phyloP scores from a whole-genome alignment of 1,140 invertebrate genomes.

The Monomorium pharaonis region DNA sequence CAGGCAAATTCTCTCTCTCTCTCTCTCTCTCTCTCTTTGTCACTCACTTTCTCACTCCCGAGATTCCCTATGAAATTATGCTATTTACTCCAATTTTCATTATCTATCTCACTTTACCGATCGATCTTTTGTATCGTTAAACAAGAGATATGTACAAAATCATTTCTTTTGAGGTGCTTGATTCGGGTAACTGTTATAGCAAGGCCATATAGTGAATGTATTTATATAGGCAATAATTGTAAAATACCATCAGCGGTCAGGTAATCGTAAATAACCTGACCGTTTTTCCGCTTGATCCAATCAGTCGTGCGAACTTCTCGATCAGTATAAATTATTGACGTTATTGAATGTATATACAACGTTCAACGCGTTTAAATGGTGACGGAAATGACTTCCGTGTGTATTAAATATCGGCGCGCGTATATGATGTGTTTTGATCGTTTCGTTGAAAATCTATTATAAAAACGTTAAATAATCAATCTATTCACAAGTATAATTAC shows the following conservation, averaged over 20 bases:
- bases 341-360: conserved; percentile 27
- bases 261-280: not conserved
- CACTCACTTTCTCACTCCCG: too few species aligned
- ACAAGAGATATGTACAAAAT: not conserved
- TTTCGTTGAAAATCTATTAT: conserved; percentile 27
- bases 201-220: conserved; percentile 36
- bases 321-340: conserved; percentile 31
- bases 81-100: not conserved
- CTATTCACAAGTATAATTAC: conserved; percentile 42
- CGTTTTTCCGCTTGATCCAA: not conserved
- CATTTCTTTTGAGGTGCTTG: not conserved
- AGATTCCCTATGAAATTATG: not conserved
- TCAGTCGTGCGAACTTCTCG: conserved; percentile 3
- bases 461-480: conserved; percentile 39
- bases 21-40: not conserved
- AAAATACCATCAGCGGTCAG: not conserved
- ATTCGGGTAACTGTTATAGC: not conserved
- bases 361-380: not conserved
- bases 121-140: not conserved
- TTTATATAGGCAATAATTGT: not conserved
- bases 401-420: conserved; percentile 11
- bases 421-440: not conserved
- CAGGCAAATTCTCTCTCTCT: not conserved
- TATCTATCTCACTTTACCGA: not conserved
- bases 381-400: not conserved